phyloP scores from a whole-genome alignment of 1,140 invertebrate species.

The Drosophila ananassae region DNA sequence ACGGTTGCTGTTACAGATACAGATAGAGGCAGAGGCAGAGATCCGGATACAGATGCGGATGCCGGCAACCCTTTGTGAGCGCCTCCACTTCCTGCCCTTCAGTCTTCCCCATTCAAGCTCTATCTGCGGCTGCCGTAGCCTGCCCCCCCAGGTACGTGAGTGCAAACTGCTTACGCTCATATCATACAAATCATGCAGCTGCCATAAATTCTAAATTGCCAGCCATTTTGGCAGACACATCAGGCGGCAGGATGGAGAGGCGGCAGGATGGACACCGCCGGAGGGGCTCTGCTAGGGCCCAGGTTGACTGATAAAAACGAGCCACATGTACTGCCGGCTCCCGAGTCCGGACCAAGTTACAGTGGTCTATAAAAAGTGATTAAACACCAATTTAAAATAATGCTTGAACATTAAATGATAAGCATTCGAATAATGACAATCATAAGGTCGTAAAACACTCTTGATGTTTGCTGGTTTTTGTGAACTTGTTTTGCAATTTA shows the following conservation, averaged over 20 bases:
- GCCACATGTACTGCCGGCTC: conserved; percentile 20
- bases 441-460: conserved; percentile 1
- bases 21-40: conserved; percentile 8
- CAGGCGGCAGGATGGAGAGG: conserved; percentile 9
- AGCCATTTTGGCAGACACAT: conserved; percentile 66
- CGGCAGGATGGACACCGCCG: conserved; percentile 33
- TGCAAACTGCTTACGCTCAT: conserved; percentile 79
- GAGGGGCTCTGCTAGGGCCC: conserved; percentile 33
- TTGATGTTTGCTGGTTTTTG: neutral
- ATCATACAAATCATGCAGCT: conserved; percentile 82
- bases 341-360: conserved; percentile 21
- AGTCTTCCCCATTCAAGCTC: neutral
- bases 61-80: conserved; percentile 47
- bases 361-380: conserved; percentile 30
- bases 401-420: conserved; percentile 18
- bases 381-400: conserved; percentile 31
- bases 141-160: conserved; percentile 64
- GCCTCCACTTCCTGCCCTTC: conserved; percentile 27
- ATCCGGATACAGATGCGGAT: conserved; percentile 40
- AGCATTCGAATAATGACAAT: conserved; percentile 20
- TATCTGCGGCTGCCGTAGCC: conserved; percentile 2
- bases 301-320: conserved; percentile 77
- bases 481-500: neutral
- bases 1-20: conserved; percentile 8
- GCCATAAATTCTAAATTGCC: conserved; percentile 83